phyloP scores from a whole-genome alignment of 2,797 vertebrate genomes.

The Podargus strigoides region DNA sequence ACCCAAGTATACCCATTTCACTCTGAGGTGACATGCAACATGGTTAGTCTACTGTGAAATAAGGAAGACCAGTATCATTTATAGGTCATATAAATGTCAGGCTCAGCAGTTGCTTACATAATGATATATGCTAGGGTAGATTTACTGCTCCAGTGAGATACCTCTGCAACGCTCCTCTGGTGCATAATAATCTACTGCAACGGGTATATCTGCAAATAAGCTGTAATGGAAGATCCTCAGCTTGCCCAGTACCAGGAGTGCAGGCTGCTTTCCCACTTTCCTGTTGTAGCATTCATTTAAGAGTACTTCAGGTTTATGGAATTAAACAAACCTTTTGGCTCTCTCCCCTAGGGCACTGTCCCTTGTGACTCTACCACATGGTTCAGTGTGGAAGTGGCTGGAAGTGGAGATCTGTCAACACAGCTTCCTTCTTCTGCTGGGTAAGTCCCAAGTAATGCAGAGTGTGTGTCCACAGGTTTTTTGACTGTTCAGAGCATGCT shows the following conservation, averaged over 20 bases:
- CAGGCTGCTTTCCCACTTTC: background rate
- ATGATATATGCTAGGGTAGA: background rate
- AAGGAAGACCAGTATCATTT: conserved; percentile 14
- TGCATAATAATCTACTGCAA: background rate
- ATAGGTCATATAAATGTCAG: conserved; percentile 22
- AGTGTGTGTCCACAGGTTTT: background rate
- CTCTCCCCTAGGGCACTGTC: background rate
- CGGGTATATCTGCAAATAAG: background rate
- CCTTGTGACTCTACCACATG: background rate
- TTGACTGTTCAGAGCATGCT: background rate
- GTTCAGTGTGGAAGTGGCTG: background rate
- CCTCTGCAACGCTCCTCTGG: background rate
- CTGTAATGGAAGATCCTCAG: background rate
- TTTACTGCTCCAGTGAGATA: conserved; percentile 14
- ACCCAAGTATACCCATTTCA: background rate
- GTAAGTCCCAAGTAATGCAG: background rate
- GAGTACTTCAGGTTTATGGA: background rate
- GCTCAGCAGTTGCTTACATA: conserved; percentile 4
- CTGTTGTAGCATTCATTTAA: background rate
- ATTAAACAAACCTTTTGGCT: background rate
- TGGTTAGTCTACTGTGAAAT: conserved; percentile 45
- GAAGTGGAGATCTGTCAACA: background rate
- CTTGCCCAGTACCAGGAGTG: background rate
- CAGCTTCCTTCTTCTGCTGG: background rate
- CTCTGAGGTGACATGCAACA: background rate